Conservation (phyloP, 2,888 invertebrate genomes). For the Spilarctia lutea region DNA sequence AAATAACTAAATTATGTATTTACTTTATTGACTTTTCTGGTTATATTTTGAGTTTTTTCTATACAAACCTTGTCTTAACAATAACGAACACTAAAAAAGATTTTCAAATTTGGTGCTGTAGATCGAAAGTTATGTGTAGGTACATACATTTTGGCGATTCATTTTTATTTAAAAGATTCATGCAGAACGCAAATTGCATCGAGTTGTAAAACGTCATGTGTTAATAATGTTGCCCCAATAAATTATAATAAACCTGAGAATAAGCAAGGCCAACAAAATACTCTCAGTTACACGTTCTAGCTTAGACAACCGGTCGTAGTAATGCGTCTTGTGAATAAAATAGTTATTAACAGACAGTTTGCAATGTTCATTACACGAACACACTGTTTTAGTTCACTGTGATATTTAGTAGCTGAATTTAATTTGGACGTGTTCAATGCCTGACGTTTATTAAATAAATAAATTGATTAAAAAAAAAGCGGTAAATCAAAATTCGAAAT, state of each 20-base stretch:
- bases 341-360: not conserved
- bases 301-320: not conserved
- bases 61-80: too few relatives aligned
- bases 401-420: not conserved
- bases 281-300: not conserved
- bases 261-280: conserved; percentile 3
- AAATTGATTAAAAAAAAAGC: not conserved
- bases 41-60: too few relatives aligned
- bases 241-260: not conserved
- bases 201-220: not conserved
- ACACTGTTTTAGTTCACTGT: not conserved
- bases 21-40: too few relatives aligned
- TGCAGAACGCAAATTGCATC: not conserved
- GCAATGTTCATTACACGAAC: not conserved
- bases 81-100: too few relatives aligned
- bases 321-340: not conserved
- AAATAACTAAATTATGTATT: too few relatives aligned
- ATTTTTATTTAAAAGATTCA: too few relatives aligned
- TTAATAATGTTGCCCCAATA: not conserved
- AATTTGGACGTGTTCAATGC: not conserved
- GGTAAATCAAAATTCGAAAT: not conserved
- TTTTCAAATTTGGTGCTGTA: too few relatives aligned
- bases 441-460: not conserved
- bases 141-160: too few relatives aligned
- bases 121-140: too few relatives aligned